Conservation (phyloP, 64 coral and sea anemone genomes). For the Pachyseris speciosa region DNA sequence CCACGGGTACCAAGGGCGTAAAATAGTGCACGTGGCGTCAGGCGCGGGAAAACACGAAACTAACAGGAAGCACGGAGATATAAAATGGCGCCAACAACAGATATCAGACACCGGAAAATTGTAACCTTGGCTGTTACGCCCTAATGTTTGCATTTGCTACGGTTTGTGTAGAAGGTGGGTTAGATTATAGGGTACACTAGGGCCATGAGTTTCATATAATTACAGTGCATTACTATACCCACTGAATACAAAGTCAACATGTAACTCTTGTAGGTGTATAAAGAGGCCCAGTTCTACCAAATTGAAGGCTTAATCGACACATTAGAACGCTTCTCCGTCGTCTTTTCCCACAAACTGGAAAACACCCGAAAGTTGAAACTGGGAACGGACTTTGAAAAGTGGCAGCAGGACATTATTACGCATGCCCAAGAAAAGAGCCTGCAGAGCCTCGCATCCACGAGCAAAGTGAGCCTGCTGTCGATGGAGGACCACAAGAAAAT, state of each 20-base stretch:
- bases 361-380: slow-evolving; percentile 77
- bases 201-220: not conserved
- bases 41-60: not conserved
- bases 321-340: slow-evolving; percentile 78
- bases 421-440: slow-evolving; percentile 85
- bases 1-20: not conserved
- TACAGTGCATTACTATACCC: not conserved
- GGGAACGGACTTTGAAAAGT: slow-evolving; percentile 72
- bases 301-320: slow-evolving; percentile 68
- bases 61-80: not conserved
- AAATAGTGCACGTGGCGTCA: too few species aligned
- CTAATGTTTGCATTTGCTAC: too few species aligned
- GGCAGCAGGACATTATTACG: slow-evolving; percentile 75
- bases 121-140: too few species aligned
- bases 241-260: not conserved
- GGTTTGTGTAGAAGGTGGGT: too few species aligned
- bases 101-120: too few species aligned
- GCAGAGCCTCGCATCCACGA: slow-evolving; percentile 50
- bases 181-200: too few species aligned
- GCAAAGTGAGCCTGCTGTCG: slow-evolving; percentile 74
- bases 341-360: slow-evolving; percentile 85
- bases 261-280: slow-evolving; percentile 63
- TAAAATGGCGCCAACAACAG: too few species aligned
- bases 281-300: slow-evolving; percentile 89
- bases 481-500: slow-evolving; percentile 78